These are phyloP conservation scores for Sula dactylatra DNA, from an alignment of 2,113 vertebrate genomes.

Conservation along the genomic window DNA sequence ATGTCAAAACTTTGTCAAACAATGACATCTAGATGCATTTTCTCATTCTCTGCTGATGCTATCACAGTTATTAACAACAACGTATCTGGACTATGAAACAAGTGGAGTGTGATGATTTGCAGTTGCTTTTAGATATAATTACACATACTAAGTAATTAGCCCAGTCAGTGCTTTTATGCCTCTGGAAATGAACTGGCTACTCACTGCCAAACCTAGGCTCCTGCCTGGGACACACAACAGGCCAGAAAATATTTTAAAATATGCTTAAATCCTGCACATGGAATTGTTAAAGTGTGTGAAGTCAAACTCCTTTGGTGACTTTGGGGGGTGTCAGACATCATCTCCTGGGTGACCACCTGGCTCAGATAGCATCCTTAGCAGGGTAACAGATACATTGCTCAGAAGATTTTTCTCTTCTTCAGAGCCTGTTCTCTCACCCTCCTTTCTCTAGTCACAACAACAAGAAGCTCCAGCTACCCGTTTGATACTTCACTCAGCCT, in stretches of 20 bases:
- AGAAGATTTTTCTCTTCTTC: neutral
- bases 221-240: neutral
- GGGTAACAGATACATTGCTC: neutral
- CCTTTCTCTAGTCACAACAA: neutral
- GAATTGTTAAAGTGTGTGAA: neutral
- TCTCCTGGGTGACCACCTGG: neutral
- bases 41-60: neutral
- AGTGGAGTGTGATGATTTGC: neutral
- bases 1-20: neutral
- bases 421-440: neutral
- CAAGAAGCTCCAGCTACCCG: neutral
- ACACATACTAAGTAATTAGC: neutral
- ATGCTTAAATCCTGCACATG: neutral
- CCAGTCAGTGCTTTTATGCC: neutral
- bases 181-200: neutral
- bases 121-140: neutral
- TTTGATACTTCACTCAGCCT: neutral
- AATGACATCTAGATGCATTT: neutral
- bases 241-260: neutral
- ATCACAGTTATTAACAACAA: neutral
- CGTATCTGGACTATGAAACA: neutral
- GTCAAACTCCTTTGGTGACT: neutral
- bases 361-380: neutral
- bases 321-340: neutral
- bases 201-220: neutral